Conservation (phyloP, 2,113 vertebrate genomes). For the Megaceryle maxima region DNA sequence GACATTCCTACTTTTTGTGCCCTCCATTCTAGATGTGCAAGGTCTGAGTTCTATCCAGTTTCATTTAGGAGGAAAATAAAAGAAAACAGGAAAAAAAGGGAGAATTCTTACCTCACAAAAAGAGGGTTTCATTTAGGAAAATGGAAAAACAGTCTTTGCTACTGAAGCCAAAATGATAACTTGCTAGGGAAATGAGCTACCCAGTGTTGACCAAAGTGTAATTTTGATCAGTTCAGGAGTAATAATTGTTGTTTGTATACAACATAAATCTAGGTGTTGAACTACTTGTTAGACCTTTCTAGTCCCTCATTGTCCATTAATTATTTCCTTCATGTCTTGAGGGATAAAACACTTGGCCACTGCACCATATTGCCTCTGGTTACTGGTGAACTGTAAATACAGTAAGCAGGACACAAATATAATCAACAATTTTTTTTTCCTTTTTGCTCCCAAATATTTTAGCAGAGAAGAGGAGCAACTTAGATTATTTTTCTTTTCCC, state of each 20-base stretch:
- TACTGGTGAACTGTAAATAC: background rate
- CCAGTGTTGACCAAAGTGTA: background rate
- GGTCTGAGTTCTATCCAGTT: background rate
- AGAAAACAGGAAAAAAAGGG: background rate
- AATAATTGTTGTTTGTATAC: background rate
- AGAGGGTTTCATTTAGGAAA: background rate
- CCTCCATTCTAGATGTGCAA: background rate
- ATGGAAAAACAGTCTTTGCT: background rate
- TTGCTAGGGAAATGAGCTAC: background rate
- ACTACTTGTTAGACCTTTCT: background rate
- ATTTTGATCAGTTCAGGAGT: background rate
- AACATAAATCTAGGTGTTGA: background rate
- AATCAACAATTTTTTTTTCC: background rate
- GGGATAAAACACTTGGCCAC: background rate
- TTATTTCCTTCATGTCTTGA: background rate
- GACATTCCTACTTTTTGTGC: background rate
- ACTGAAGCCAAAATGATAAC: background rate
- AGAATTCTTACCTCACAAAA: background rate
- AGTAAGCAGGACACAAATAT: background rate
- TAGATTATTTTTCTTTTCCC: background rate
- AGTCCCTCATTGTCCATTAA: background rate
- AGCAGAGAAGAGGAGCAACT: background rate
- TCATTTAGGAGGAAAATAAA: background rate
- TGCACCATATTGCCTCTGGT: background rate
- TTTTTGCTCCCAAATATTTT: background rate